Conservation (phyloP, 2,888 invertebrate species). For the Macropis europaea region DNA sequence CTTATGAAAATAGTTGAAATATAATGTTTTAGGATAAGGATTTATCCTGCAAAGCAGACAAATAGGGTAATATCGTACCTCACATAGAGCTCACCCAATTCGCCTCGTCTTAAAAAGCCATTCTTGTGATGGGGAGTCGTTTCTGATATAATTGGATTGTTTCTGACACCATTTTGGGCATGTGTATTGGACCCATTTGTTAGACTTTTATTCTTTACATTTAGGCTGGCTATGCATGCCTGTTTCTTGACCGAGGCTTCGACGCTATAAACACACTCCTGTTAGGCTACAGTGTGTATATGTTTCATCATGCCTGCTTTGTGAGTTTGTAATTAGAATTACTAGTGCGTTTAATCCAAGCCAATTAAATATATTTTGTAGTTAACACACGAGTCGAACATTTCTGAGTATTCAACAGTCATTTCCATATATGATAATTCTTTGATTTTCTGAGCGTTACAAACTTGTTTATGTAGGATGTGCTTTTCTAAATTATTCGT, state of each 20-base stretch:
- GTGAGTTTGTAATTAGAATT: conserved; percentile 43
- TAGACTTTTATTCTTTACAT: conserved; percentile 77
- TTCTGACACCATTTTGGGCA: conserved; percentile 73
- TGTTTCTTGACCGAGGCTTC: conserved; percentile 75
- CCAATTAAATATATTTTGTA: conserved; percentile 13
- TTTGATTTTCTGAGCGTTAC: too few species aligned
- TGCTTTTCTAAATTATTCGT: too few species aligned
- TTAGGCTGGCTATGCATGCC: conserved; percentile 74
- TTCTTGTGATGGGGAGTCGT: conserved; percentile 75
- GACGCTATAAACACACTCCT: conserved; percentile 77
- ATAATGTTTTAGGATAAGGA: conserved; percentile 16
- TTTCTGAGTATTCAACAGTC: too few species aligned
- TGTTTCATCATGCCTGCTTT: conserved; percentile 48
- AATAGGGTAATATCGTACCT: conserved; percentile 77
- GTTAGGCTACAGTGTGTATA: conserved; percentile 67
- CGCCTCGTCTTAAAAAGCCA: conserved; percentile 78
- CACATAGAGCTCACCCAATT: conserved; percentile 80
- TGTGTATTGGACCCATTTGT: conserved; percentile 75
- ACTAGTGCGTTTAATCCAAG: conserved; percentile 28
- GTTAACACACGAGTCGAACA: too few species aligned
- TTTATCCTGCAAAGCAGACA: conserved; percentile 65
- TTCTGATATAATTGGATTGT: conserved; percentile 72
- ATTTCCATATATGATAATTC: too few species aligned
- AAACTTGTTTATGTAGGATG: too few species aligned
- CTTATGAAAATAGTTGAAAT: neutral